Evolutionary conservation across 2,797 vertebrate genomes (phyloP), one percentile per base, ranked within the genome.

Genomic region (Discoglossus pictus): DNA sequence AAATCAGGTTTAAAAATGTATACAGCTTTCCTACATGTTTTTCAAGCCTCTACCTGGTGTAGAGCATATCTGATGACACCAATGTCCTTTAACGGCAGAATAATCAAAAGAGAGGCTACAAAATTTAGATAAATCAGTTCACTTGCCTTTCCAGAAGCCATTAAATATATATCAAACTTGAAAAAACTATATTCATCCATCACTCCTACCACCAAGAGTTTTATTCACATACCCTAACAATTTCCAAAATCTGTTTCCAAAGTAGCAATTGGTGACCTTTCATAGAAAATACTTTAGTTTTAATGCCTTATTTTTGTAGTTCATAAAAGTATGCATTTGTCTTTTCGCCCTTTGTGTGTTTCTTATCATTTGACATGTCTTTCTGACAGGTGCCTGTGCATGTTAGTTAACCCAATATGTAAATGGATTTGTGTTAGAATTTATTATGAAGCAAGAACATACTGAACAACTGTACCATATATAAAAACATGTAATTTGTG

Each of bases 401-500:
- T 59, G 53, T 64, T 63, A 70, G 68, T 71, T 71, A 64, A 71
- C 43, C 53, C 17, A 16, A 61, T 65, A 71, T 65, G 53, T 65
- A 59, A 71, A 71, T 59, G 35, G 53, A 51, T 71, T 70, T 65
- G 59, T 59, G 46, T 42, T 65, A 8, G 12, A 59, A 51, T 71
- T 59, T 59, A 51, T 65, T 64, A 71, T 44, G 24, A 51, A 46
- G 53, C 51, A 50, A 20, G 63, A 48, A 48, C 46, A 59, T 38
- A 52, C 44, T 23, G 52, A 35, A 58, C 44, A 23, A 50, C 24
- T 52, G 24, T 59, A 71, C 58, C 39, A 21, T 64, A 64, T 61
- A 61, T 64, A 59, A 64, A 62, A 71, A 71, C 51, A 64, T 71
- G 61, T 63, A 64, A 71, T 71, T 71, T 64, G 25, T 15, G 36